Conservation (phyloP, 2,797 vertebrate species). For the Sebastes ruberrimus region DNA sequence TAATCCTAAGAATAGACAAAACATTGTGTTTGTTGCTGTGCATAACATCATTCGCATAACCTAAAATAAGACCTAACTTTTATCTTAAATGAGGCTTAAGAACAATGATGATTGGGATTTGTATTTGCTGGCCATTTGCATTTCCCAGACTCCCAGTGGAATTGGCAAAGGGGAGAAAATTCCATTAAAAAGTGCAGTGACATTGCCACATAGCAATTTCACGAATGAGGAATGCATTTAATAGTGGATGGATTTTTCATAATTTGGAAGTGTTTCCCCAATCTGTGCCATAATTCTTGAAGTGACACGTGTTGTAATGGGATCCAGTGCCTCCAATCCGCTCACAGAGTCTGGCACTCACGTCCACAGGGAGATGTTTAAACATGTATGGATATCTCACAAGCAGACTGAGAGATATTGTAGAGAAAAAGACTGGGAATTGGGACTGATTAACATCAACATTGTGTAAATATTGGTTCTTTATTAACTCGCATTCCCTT, state of each 20-base stretch:
- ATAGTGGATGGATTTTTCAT: slow-evolving; percentile 71
- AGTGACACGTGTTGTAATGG: slow-evolving; percentile 53
- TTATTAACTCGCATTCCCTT: neutral
- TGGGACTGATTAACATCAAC: neutral
- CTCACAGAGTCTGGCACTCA: slow-evolving; percentile 16
- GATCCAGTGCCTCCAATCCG: slow-evolving; percentile 15
- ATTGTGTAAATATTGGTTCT: slow-evolving; percentile 27
- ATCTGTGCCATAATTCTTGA: slow-evolving; percentile 52
- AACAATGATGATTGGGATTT: slow-evolving; percentile 39
- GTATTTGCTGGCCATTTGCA: slow-evolving; percentile 33
- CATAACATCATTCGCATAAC: neutral
- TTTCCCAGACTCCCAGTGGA: slow-evolving; percentile 24
- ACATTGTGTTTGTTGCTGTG: neutral
- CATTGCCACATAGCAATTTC: slow-evolving; percentile 73
- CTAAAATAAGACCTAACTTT: neutral
- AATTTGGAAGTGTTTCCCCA: slow-evolving; percentile 65
- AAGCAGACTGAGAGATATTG: neutral
- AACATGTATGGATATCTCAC: slow-evolving; percentile 3
- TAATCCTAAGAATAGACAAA: neutral
- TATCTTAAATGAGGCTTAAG: slow-evolving; percentile 25
- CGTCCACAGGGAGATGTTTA: slow-evolving; percentile 6
- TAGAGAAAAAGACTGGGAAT: neutral
- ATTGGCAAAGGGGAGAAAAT: slow-evolving; percentile 38
- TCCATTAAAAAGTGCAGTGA: slow-evolving; percentile 70
- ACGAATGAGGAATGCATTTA: slow-evolving; percentile 77